These are phyloP conservation scores for Manis crassicaudata DNA, from an alignment of 2,797 vertebrate genomes.

Conservation along the genomic window DNA sequence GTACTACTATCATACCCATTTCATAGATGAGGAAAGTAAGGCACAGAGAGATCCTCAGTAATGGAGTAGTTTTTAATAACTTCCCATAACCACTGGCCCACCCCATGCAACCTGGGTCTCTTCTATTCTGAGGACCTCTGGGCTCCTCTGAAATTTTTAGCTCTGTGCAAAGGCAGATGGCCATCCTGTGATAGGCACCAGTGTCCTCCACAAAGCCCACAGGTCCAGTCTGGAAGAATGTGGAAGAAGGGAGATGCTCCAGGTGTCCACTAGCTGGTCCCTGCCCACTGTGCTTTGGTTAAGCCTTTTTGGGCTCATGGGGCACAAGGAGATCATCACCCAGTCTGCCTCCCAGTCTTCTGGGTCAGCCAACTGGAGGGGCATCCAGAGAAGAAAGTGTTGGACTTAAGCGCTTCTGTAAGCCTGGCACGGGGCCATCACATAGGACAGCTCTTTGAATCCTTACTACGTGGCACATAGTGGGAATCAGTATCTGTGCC, in stretches of 20 bases:
- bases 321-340: neutral
- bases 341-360: neutral
- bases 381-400: neutral
- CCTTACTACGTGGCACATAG: neutral
- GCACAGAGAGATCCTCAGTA: neutral
- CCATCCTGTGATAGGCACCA: neutral
- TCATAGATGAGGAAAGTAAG: neutral
- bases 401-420: too few species aligned
- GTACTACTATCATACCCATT: neutral
- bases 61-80: neutral
- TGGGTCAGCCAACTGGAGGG: neutral
- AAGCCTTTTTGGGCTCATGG: neutral
- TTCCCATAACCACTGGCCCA: neutral
- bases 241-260: neutral
- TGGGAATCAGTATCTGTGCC: neutral
- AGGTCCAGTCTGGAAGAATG: neutral
- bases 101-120: neutral
- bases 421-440: neutral
- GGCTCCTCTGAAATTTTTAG: neutral
- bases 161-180: neutral
- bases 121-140: neutral
- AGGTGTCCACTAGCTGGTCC: neutral
- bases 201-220: neutral
- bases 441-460: rapidly evolving
- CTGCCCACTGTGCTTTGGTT: neutral